Evolutionary conservation across 2,888 invertebrate species (phyloP), one percentile per base, ranked within the genome.

Genomic region (Thumatha senex): DNA sequence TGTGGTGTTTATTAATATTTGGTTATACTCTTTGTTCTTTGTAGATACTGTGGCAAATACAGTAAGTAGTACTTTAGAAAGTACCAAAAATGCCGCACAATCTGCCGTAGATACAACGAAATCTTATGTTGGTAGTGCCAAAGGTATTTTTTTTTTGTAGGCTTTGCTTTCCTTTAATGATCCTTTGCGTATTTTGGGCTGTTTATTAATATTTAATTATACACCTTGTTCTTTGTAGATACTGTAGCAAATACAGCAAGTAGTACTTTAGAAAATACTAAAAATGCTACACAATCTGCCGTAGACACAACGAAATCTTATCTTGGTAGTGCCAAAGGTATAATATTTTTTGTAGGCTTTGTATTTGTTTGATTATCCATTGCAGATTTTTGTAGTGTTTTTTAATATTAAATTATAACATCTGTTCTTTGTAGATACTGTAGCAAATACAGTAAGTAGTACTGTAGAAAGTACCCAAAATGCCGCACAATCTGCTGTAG

Each of bases 401-500:
- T 4, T 24, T 4, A 24, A 24, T 24, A 24, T n/a, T 36, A 30
- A 24, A 14, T 40, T 41, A 40, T 0, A 9, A 52, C 14, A 53
- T 51, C 63, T 54, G 56, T 48, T 64, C 15, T 61, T 51, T n/a
- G n/a, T n/a, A n/a, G n/a, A n/a, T n/a, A n/a, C 56, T n/a, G 54
- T 29, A 73, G 56, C 85, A 88, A 87, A 87, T 76, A 80, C 85
- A 14, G 79, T 87, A 67, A 74, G 80, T 47, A 79, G 67, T 64
- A 78, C 89, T 53, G 76, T 88, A 78, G 88, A 89, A 76, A 84
- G 64, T 59, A 86, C 89, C 59, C 89, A 86, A 74, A 87, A 86
- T 72, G 78, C 84, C 11, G 87, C 90, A 33, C 86, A 88, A 63
- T 77, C 76, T 52, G 84, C 89, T 31, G 62, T 82, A 54, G 85